A percentile compares a stretch with the other conserved stretches of the same genome.
phyloP scores from a whole-genome alignment of 1,140 invertebrate genomes.

The Myzus persicae region DNA sequence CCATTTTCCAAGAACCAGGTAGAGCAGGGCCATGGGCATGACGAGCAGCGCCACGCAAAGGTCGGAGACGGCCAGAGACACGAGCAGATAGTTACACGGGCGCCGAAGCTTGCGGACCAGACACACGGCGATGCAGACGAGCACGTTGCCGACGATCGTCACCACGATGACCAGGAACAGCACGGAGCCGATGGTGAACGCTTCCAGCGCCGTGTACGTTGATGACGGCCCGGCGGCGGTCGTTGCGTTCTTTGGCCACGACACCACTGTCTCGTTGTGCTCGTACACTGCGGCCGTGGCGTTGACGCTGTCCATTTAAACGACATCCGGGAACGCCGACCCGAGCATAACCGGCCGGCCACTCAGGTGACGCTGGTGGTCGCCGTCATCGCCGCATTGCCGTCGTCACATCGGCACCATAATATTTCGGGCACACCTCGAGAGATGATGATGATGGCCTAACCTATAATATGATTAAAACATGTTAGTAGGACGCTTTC shows the following conservation, averaged over 20 bases:
- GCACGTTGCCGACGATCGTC: slow-evolving; percentile 86
- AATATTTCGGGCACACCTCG: neutral
- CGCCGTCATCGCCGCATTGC: neutral
- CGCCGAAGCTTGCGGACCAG: slow-evolving; percentile 84
- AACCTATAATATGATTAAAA: neutral
- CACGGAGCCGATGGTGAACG: slow-evolving; percentile 75
- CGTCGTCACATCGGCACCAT: neutral
- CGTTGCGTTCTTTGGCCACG: slow-evolving; percentile 26
- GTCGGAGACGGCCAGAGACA: slow-evolving; percentile 88
- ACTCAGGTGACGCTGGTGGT: slow-evolving; percentile 21
- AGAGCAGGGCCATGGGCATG: slow-evolving; percentile 86
- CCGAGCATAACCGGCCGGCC: slow-evolving; percentile 46
- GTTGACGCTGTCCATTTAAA: slow-evolving; percentile 57
- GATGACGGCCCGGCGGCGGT: slow-evolving; percentile 40
- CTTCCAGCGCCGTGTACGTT: slow-evolving; percentile 67
- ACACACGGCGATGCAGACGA: slow-evolving; percentile 88
- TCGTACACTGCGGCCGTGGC: slow-evolving; percentile 34
- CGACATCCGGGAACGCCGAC: slow-evolving; percentile 53
- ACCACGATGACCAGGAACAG: slow-evolving; percentile 79
- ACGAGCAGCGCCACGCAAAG: slow-evolving; percentile 83
- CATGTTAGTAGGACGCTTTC: too few species aligned
- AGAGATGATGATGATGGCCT: neutral
- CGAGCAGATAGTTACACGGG: slow-evolving; percentile 87
- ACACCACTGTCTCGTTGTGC: slow-evolving; percentile 30
- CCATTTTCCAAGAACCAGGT: slow-evolving; percentile 83